Evolutionary conservation across 2,113 vertebrate species (phyloP).

Genomic region (Ramphastos sulfuratus): DNA sequence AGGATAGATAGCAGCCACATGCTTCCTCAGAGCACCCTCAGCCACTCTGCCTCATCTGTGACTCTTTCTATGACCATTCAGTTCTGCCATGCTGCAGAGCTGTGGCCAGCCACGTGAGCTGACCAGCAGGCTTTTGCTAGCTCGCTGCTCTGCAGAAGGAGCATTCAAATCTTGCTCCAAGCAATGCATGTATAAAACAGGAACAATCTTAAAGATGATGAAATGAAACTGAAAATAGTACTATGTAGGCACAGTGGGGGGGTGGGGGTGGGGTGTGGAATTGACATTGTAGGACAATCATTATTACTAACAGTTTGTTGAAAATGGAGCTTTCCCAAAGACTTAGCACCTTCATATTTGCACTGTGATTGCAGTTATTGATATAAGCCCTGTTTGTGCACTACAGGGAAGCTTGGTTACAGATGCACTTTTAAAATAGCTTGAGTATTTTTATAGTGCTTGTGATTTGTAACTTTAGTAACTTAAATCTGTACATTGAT

Average conservation of each 20-base stretch:
- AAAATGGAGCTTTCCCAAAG: neutral
- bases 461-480: neutral
- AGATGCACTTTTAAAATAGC: neutral
- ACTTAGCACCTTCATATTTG: neutral
- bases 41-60: neutral
- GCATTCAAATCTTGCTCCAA: neutral
- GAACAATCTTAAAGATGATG: neutral
- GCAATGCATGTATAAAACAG: neutral
- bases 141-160: neutral
- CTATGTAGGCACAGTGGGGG: neutral
- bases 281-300: neutral
- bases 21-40: neutral
- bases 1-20: neutral
- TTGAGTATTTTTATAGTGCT: neutral
- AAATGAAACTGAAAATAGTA: neutral
- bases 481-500: neutral
- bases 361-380: neutral
- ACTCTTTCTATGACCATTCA: neutral
- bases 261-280: neutral
- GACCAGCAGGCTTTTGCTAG: neutral
- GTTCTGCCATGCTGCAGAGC: neutral
- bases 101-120: fast-evolving
- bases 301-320: neutral
- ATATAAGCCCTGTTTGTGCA: neutral
- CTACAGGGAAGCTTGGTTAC: neutral